These are phyloP conservation scores for Amblyraja radiata DNA, from an alignment of 2,797 vertebrate species.

Conservation along the genomic window DNA sequence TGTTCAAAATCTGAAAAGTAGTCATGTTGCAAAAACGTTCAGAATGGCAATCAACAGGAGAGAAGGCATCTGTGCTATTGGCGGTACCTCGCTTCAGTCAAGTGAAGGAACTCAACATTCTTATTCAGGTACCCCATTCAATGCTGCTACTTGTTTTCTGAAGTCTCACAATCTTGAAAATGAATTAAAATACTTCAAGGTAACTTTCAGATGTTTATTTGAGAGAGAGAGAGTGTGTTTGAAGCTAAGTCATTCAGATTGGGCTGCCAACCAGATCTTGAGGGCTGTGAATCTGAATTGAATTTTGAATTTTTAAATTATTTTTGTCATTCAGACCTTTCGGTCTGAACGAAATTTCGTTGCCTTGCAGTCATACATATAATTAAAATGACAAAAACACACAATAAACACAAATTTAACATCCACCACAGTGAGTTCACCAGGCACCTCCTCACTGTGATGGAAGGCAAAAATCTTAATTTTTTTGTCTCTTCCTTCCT, in stretches of 20 bases:
- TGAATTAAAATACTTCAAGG: neutral
- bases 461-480: too few relatives aligned
- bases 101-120: conserved; percentile 95
- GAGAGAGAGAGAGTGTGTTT: neutral
- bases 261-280: neutral
- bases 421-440: too few relatives aligned
- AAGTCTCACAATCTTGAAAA: neutral
- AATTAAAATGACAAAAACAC: too few relatives aligned
- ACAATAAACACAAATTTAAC: too few relatives aligned
- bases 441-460: too few relatives aligned
- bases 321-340: too few relatives aligned
- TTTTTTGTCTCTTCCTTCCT: too few relatives aligned
- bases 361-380: too few relatives aligned
- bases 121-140: conserved; percentile 69
- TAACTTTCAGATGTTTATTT: neutral
- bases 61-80: conserved; percentile 89
- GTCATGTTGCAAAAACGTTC: conserved; percentile 85
- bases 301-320: too few relatives aligned
- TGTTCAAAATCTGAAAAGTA: conserved; percentile 83
- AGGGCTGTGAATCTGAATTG: too few relatives aligned
- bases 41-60: conserved; percentile 89
- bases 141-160: too few relatives aligned
- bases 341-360: too few relatives aligned
- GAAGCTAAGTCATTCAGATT: neutral
- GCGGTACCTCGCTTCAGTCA: conserved; percentile 85